Evolutionary conservation across 2,113 vertebrate species (phyloP).

Genomic region (Oophaga pumilio): DNA sequence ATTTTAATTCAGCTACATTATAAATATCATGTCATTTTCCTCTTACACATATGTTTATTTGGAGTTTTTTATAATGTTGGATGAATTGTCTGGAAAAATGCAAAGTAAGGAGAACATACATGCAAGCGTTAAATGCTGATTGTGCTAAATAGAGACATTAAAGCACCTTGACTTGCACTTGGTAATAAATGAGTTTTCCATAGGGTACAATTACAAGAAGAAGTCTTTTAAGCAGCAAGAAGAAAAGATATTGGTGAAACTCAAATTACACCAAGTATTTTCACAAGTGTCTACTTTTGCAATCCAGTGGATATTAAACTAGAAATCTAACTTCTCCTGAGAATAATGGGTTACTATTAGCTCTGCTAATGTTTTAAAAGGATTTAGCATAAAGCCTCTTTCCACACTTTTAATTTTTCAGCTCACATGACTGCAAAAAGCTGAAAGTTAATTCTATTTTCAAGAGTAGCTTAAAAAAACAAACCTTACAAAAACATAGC

Average conservation of each 20-base stretch:
- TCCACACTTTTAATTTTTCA: slow-evolving; percentile 66
- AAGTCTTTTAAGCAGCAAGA: slow-evolving; percentile 62
- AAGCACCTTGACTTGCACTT: slow-evolving; percentile 70
- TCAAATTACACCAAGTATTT: slow-evolving; percentile 78
- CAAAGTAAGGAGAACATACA: slow-evolving; percentile 43
- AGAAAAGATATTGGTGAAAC: slow-evolving; percentile 71
- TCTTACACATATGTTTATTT: background rate
- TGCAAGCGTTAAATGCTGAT: slow-evolving; percentile 62
- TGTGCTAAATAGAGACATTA: slow-evolving; percentile 67
- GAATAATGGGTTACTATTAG: slow-evolving; percentile 66
- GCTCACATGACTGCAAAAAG: slow-evolving; percentile 61
- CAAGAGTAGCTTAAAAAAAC: slow-evolving; percentile 59
- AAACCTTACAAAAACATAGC: slow-evolving; percentile 53
- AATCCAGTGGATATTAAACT: slow-evolving; percentile 69
- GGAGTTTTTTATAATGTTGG: background rate
- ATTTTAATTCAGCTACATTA: background rate
- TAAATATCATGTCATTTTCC: background rate
- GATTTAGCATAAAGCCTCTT: slow-evolving; percentile 67
- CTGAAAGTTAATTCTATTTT: slow-evolving; percentile 59
- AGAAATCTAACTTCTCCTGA: slow-evolving; percentile 68
- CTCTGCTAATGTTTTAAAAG: slow-evolving; percentile 68
- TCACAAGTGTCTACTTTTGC: slow-evolving; percentile 70
- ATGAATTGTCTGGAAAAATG: background rate
- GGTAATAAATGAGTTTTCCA: slow-evolving; percentile 69
- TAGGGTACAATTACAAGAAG: slow-evolving; percentile 70